Evolutionary conservation across 2,888 invertebrate genomes (phyloP).

Genomic region (Acholoe squamosa): DNA sequence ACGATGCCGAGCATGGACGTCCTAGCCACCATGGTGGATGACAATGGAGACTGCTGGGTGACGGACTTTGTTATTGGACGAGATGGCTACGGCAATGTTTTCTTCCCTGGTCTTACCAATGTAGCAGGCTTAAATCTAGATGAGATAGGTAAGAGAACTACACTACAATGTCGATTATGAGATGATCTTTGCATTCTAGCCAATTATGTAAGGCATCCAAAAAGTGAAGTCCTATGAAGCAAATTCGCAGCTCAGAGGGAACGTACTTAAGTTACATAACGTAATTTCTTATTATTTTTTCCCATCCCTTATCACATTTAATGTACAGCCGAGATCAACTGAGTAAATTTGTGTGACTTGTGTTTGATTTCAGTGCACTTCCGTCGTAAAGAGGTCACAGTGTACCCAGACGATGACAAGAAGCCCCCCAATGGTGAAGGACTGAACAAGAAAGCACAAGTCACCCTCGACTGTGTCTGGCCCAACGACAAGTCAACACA

Average conservation of each 20-base stretch:
- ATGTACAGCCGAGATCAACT: too few species aligned
- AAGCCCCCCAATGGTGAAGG: slow-evolving; percentile 95
- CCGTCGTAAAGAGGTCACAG: slow-evolving; percentile 95
- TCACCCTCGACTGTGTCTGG: slow-evolving; percentile 96
- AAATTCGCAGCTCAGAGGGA: too few species aligned
- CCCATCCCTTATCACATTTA: too few species aligned
- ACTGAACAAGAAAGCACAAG: slow-evolving; percentile 93
- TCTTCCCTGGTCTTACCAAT: slow-evolving; percentile 92
- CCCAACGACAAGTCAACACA: slow-evolving; percentile 92
- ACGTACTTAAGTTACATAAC: too few species aligned
- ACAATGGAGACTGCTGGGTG: slow-evolving; percentile 91
- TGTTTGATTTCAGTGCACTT: slow-evolving; percentile 89
- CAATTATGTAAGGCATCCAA: too few species aligned
- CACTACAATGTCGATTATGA: not conserved
- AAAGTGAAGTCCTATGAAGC: too few species aligned
- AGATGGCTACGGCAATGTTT: slow-evolving; percentile 94
- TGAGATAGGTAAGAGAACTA: slow-evolving; percentile 87
- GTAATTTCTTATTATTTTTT: too few species aligned
- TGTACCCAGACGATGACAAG: slow-evolving; percentile 94
- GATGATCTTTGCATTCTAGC: too few species aligned
- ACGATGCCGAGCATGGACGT: slow-evolving; percentile 93
- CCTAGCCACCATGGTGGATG: slow-evolving; percentile 87
- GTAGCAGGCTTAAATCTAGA: slow-evolving; percentile 94
- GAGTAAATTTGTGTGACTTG: too few species aligned
- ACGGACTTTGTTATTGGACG: slow-evolving; percentile 95